A percentile compares a stretch with the other conserved stretches of the same genome.
These are phyloP conservation scores for Nothura maculosa DNA, from an alignment of 2,797 vertebrate genomes.

Conservation along the genomic window DNA sequence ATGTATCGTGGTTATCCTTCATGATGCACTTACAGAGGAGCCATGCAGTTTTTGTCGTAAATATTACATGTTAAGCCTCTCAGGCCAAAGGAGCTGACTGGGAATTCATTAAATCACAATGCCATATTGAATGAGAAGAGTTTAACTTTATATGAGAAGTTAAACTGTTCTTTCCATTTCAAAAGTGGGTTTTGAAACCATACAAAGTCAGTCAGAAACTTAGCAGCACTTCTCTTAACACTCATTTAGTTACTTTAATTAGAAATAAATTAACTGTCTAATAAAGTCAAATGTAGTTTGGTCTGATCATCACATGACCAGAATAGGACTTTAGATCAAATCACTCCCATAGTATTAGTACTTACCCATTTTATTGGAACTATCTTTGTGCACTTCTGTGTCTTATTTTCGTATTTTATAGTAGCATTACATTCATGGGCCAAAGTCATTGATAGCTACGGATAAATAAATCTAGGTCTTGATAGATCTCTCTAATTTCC, in stretches of 20 bases:
- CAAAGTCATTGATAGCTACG: background rate
- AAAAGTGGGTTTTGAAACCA: background rate
- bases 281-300: background rate
- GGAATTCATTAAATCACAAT: slow-evolving; percentile 5
- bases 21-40: background rate
- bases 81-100: background rate
- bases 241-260: background rate
- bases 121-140: background rate
- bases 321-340: background rate
- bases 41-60: background rate
- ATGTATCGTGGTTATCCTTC: background rate
- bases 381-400: background rate
- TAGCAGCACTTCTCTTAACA: background rate
- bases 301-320: background rate
- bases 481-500: background rate
- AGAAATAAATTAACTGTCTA: background rate
- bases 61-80: background rate
- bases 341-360: background rate
- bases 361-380: background rate
- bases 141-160: background rate
- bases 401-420: background rate
- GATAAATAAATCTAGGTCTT: background rate
- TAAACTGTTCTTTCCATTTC: background rate
- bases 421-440: background rate
- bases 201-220: background rate